Evolutionary conservation across 2,888 invertebrate species (phyloP), one percentile per base, ranked within the genome.

Genomic region (Euproctis similis): DNA sequence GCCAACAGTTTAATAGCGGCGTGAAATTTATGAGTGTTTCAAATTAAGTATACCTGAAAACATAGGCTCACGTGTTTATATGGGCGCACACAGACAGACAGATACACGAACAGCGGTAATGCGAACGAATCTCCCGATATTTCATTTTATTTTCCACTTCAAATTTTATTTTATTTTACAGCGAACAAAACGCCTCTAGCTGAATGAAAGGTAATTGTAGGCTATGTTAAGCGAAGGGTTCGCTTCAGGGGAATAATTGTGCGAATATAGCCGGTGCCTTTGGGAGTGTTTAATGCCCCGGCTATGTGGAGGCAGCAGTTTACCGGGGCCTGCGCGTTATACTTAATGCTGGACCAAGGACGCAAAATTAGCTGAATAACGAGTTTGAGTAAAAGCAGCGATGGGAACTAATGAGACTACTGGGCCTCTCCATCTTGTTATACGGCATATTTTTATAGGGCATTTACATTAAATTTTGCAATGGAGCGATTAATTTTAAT

Each of bases 181-280:
- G 34, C 47, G 54, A 59, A 59, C 58, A 57, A 46, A 65, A 56
- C 57, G 75, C 68, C 70, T 68, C 71, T 68, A 68, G 74, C 72
- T 63, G 67, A 75, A 77, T 75, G 75, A 70, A 62, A 65, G 77
- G 80, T 84, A 81, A 84, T 84, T 84, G 82, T 73, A 75, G 78
- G 71, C 68, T 72, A 59, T 67, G 61, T 59, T n/a, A n/a, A 53
- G 52, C 57, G 64, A 74, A 78, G 76, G 81, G 75, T 78, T 70
- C 70, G 69, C 81, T 80, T 72, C 63, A 55, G 80, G 77, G n/a
- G 78, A 82, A 78, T 82, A 82, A 84, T 81, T 81, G 77, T 73
- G 54, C 62, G 70, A 74, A 80, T 70, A 71, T 74, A 66, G 80
- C 67, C 4, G 46, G 49, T 62, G 70, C 75, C 77, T 74, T 59